Evolutionary conservation across 2,888 invertebrate species (phyloP).

Genomic region (Andrena bucephala): DNA sequence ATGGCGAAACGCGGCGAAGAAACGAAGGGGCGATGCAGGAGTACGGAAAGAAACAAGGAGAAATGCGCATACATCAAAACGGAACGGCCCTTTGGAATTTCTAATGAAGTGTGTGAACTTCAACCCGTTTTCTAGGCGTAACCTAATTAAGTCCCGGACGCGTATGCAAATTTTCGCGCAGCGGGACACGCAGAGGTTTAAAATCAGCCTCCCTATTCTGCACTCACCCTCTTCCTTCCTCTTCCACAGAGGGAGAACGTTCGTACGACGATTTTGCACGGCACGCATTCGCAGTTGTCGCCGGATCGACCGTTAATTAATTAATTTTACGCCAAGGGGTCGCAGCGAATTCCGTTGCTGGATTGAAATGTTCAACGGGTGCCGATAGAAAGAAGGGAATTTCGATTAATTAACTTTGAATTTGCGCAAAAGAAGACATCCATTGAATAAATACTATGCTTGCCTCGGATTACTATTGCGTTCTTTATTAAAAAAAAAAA

Average conservation of each 20-base stretch:
- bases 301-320: conserved; percentile 70
- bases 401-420: conserved; percentile 24
- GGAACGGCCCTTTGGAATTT: conserved; percentile 78
- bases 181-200: conserved; percentile 74
- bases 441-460: background rate
- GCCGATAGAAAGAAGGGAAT: conserved; percentile 14
- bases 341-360: conserved; percentile 41
- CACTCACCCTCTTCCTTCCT: conserved; percentile 41
- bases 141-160: conserved; percentile 82
- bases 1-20: conserved; percentile 12
- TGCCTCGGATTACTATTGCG: background rate
- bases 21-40: conserved; percentile 39
- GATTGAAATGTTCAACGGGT: conserved; percentile 29
- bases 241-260: conserved; percentile 29
- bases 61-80: conserved; percentile 54
- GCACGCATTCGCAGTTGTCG: conserved; percentile 55
- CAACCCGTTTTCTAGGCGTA: conserved; percentile 79
- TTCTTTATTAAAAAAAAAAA: background rate
- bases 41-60: conserved; percentile 55
- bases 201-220: conserved; percentile 56
- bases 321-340: conserved; percentile 54
- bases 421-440: background rate
- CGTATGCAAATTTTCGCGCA: conserved; percentile 82
- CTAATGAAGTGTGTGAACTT: conserved; percentile 83
- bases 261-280: conserved; percentile 52